Evolutionary conservation across 1,140 invertebrate genomes (phyloP), one percentile per base, ranked within the genome.

Genomic region (Penaeus vannamei): DNA sequence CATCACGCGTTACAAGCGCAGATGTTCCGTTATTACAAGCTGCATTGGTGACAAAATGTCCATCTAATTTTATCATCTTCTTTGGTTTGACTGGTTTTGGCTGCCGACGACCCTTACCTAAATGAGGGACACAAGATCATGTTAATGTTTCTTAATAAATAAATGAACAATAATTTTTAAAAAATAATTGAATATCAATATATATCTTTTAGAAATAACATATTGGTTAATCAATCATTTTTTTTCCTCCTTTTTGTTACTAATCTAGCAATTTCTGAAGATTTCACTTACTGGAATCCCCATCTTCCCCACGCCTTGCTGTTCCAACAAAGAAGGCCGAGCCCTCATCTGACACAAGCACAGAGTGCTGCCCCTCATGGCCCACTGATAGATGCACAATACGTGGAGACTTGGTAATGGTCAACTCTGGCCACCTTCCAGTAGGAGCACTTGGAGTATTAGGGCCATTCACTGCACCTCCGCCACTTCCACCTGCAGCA

Each of bases 21-120:
- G 97, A 98, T 26, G 97, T 98, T 14, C 98, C 98, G 94, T 98
- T 98, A 93, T 99, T 99, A 92, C 98, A 98, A 8, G 98, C 97
- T 2, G 96, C 96, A 92, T 95, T 95, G 1, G 96, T 94, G 22
- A 99, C 95, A 92, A 95, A 94, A 92, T 98, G 96, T 0, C 96
- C 96, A 91, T 98, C 98, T 59, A 98, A 95, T 94, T 97, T 97
- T 77, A 96, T 95, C 94, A 99, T 98, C 93, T 97, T 98, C 93
- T 98, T 98, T 83, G 97, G 97, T 92, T 98, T 98, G 0, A 96
- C 95, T 12, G 97, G 96, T 93, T 98, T 98, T 0, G 97, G 96
- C 92, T 97, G 97, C 32, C 98, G 93, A 7, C 98, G 94, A 72
- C 95, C 95, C 94, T 98, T 95, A 93, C 95, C 94, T 96, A 93